Conservation (phyloP, 2,888 invertebrate species). For the Erynnis tages region DNA sequence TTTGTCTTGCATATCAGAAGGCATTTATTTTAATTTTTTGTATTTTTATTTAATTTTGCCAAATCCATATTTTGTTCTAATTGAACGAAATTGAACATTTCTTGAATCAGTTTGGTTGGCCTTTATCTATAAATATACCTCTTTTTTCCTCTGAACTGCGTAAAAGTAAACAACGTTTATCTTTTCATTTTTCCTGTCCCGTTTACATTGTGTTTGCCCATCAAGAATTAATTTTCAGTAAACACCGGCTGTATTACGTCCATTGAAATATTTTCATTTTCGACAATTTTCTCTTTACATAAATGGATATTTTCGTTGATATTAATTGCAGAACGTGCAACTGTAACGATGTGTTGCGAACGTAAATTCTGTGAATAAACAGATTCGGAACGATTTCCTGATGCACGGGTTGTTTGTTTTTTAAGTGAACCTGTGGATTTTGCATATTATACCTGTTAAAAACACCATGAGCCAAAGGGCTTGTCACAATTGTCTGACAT, state of each 20-base stretch:
- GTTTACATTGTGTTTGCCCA: conserved; percentile 13
- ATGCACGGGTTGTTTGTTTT: neutral
- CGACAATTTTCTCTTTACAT: neutral
- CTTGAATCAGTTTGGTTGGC: no score
- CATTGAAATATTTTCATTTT: conserved; percentile 6
- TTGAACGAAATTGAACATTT: no score
- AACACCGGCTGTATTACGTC: conserved; percentile 9
- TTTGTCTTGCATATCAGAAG: no score
- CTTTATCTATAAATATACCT: no score
- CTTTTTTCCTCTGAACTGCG: no score
- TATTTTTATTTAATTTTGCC: no score
- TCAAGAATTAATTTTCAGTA: conserved; percentile 20
- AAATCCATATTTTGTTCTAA: no score
- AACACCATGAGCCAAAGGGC: no score
- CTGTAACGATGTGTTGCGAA: neutral
- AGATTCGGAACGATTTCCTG: neutral
- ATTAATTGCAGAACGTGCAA: conserved; percentile 13
- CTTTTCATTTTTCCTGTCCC: conserved; percentile 1
- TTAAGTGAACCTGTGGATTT: neutral
- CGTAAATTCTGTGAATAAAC: neutral
- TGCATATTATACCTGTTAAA: no score
- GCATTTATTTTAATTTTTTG: no score
- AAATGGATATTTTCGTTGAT: conserved; percentile 7
- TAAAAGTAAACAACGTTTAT: neutral
- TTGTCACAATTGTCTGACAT: no score